Evolutionary conservation across 2,113 vertebrate genomes (phyloP), one percentile per base, ranked within the genome.

Genomic region (Syrmaticus mikado): DNA sequence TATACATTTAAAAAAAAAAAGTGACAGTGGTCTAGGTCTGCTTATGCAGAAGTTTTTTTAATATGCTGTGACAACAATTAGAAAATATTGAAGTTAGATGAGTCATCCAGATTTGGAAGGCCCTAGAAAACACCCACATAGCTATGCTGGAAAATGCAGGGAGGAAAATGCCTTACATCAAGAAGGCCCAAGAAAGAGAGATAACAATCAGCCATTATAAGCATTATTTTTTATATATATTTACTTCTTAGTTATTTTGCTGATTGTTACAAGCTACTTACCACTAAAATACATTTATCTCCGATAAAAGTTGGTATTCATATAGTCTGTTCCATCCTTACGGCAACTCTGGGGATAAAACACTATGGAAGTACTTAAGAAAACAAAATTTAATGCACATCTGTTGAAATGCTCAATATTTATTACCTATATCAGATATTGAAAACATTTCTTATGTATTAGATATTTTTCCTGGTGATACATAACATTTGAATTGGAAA

Each of bases 11-110:
- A 70, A 77, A 19, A 55, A 32, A n/a, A 28, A 27, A 64, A 14
- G 38, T 17, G n/a, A 19, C 5, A 53, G 24, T 52, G 65, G n/a
- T 8, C 72, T 8, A 27, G 46, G 2, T 87, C 36, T 57, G 58
- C 75, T 91, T 58, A 72, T 62, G 53, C 13, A 50, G 87, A 55
- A 50, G 48, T 40, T 91, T 87, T 65, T 61, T 14, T 80, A 91
- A 91, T 45, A 60, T 16, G 78, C 60, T 85, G 72, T 70, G 58
- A 53, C 13, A 50, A 78, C 11, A 11, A 76, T 73, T 66, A 70
- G 36, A 52, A 76, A 55, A 92, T 88, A 85, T 76, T 77, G 36
- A 52, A 82, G 64, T 22, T 55, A 68, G 67, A 62, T 80, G 78
- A 82, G 45, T 43, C 75, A 74, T 25, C 50, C 41, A 61, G 78